phyloP scores from a whole-genome alignment of 2,888 invertebrate genomes.

The Carabus problematicus region DNA sequence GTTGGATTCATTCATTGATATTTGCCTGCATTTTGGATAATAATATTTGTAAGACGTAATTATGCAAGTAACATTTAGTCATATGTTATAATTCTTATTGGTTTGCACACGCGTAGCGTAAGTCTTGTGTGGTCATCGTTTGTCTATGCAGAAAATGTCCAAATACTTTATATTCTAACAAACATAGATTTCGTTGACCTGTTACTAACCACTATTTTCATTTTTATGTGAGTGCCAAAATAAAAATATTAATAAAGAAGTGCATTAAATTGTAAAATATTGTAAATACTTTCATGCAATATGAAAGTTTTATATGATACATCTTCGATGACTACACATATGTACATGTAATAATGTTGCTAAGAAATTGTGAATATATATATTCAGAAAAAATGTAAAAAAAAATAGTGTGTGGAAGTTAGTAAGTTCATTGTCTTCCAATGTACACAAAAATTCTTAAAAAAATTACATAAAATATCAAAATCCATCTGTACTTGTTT shows the following conservation, averaged over 20 bases:
- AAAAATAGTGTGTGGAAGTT: slow-evolving; percentile 53
- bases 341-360: slow-evolving; percentile 39
- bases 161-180: background rate
- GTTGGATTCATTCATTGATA: slow-evolving; percentile 11
- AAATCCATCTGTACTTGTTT: slow-evolving; percentile 42
- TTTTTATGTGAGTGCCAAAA: slow-evolving; percentile 38
- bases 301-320: slow-evolving; percentile 29
- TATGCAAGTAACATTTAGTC: slow-evolving; percentile 37
- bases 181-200: background rate
- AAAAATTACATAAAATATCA: slow-evolving; percentile 51
- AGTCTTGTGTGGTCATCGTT: slow-evolving; percentile 40
- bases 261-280: slow-evolving; percentile 36
- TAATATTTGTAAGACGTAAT: slow-evolving; percentile 33
- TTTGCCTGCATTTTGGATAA: slow-evolving; percentile 42
- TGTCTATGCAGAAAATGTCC: slow-evolving; percentile 5
- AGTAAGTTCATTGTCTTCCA: slow-evolving; percentile 56
- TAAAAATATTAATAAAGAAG: slow-evolving; percentile 25
- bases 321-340: slow-evolving; percentile 40
- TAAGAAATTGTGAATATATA: slow-evolving; percentile 35
- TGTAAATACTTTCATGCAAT: slow-evolving; percentile 30
- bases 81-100: slow-evolving; percentile 37
- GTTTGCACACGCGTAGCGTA: slow-evolving; percentile 41
- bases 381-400: slow-evolving; percentile 36
- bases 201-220: slow-evolving; percentile 14
- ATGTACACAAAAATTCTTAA: slow-evolving; percentile 52